Percentiles rank a stretch among this genome's conserved stretches.
phyloP scores from a whole-genome alignment of 2,797 vertebrate species.

The Acanthurus leucopareius region DNA sequence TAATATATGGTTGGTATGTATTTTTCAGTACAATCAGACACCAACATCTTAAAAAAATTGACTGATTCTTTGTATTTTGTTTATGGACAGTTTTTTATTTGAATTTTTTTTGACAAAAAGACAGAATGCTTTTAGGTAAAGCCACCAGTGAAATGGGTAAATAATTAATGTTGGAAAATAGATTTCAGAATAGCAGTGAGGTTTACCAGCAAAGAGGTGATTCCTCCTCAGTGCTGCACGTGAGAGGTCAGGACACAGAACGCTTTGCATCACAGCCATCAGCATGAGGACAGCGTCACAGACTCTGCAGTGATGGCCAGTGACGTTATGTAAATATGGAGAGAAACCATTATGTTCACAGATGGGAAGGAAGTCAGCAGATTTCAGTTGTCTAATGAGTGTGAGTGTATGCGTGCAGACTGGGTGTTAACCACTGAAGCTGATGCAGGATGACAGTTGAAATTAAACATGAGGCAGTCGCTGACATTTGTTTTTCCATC shows the following conservation, averaged over 20 bases:
- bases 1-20: background rate
- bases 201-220: constrained; percentile 18
- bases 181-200: constrained; percentile 21
- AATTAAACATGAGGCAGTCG: constrained; percentile 47
- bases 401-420: constrained; percentile 16
- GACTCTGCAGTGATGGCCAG: constrained; percentile 34
- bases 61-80: background rate
- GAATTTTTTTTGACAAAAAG: too few species aligned
- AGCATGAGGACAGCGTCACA: constrained; percentile 14
- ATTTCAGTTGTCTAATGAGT: constrained; percentile 44
- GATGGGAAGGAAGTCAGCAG: constrained; percentile 38
- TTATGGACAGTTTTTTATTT: background rate
- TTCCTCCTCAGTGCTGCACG: constrained; percentile 31
- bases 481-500: constrained; percentile 34
- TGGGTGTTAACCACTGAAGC: constrained; percentile 21
- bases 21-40: background rate
- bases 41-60: background rate
- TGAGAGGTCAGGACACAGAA: constrained; percentile 40
- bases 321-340: constrained; percentile 64
- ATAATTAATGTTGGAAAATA: constrained; percentile 44
- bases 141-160: constrained; percentile 5
- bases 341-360: constrained; percentile 35
- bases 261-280: constrained; percentile 35
- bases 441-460: constrained; percentile 46
- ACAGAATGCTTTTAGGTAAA: background rate